A percentile compares a stretch with the other conserved stretches of the same genome.
These are phyloP conservation scores for pig (Sus scrofa) DNA, from an alignment of 2,113 vertebrate species.

Conservation along the genomic window T2T-Sscrofa CM000827.6:39375501-39376000, in stretches of 20 bases:
- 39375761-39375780: background rate
- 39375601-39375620: no score
- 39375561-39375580: no score
- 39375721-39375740: background rate
- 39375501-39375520: background rate
- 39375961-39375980: background rate
- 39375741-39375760: background rate
- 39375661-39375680: no score
- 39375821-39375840: background rate
- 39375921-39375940: background rate
- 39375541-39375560: no score
- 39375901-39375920: conserved; percentile 1
- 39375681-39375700: no score
- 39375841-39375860: background rate
- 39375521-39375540: background rate
- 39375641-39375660: no score
- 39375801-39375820: conserved; percentile 16
- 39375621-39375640: no score
- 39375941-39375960: background rate
- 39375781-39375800: background rate
- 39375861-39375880: background rate
- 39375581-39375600: no score
- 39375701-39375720: no score
- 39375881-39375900: background rate
- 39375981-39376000: background rate